These are phyloP conservation scores for Ptychoptera contaminata DNA, from an alignment of 2,888 invertebrate genomes.

Conservation along the genomic window DNA sequence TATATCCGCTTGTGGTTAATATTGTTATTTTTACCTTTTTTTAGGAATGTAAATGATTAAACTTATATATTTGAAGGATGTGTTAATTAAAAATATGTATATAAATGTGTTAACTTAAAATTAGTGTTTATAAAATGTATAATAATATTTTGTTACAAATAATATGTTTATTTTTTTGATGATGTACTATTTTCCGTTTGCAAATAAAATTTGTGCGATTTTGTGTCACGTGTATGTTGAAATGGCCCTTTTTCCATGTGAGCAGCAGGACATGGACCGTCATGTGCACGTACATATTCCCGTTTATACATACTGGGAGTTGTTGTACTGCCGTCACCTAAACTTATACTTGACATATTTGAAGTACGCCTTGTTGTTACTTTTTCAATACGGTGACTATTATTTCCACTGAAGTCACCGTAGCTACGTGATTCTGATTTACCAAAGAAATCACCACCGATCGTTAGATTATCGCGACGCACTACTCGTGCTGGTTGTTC, in stretches of 20 bases:
- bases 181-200: constrained; percentile 24
- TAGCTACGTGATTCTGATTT: constrained; percentile 55
- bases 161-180: too few relatives aligned
- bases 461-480: constrained; percentile 48
- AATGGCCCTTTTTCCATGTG: constrained; percentile 50
- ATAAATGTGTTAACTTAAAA: too few relatives aligned
- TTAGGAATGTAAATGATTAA: too few relatives aligned
- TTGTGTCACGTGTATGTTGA: constrained; percentile 71
- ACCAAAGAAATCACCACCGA: constrained; percentile 59
- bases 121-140: too few relatives aligned
- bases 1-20: too few relatives aligned
- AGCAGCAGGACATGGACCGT: constrained; percentile 66
- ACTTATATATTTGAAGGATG: too few relatives aligned
- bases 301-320: constrained; percentile 53
- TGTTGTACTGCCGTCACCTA: constrained; percentile 47
- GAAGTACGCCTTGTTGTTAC: constrained; percentile 30
- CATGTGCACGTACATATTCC: constrained; percentile 53
- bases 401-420: constrained; percentile 40
- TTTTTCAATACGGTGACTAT: constrained; percentile 14
- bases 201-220: constrained; percentile 71
- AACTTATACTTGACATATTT: constrained; percentile 57
- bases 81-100: too few relatives aligned
- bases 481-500: constrained; percentile 47
- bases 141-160: too few relatives aligned
- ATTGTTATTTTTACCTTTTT: too few relatives aligned